phyloP scores from a whole-genome alignment of 2,113 vertebrate species.

The Sorex araneus region DNA sequence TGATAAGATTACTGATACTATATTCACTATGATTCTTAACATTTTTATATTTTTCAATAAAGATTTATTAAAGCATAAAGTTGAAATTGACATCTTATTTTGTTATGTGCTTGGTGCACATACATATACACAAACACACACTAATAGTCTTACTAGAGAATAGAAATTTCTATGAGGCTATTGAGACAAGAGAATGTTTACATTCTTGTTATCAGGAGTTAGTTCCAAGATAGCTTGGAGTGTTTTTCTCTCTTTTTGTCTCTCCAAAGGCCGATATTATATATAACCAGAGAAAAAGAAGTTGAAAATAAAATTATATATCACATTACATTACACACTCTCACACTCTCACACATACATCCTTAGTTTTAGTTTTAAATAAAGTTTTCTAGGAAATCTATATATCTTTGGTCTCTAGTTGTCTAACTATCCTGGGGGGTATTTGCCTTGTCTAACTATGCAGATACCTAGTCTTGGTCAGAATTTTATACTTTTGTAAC shows the following conservation, averaged over 20 bases:
- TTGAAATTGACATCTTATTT: neutral
- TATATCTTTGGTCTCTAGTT: neutral
- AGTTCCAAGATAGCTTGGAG: neutral
- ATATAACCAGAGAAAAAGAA: neutral
- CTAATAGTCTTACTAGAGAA: neutral
- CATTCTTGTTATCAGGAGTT: conserved; percentile 8
- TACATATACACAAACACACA: neutral
- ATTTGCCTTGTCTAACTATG: neutral
- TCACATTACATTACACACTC: neutral
- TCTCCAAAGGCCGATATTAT: conserved; percentile 22
- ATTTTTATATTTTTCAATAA: conserved; percentile 1
- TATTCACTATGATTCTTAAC: neutral
- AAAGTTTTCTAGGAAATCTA: conserved; percentile 5
- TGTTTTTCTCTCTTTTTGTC: neutral
- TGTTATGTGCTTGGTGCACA: neutral
- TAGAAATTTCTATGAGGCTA: conserved; percentile 14
- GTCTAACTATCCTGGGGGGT: neutral
- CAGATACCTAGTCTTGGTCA: neutral
- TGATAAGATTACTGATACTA: neutral
- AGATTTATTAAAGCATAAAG: conserved; percentile 13
- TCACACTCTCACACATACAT: conserved; percentile 17
- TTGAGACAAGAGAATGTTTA: neutral
- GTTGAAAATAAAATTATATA: neutral
- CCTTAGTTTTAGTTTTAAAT: conserved; percentile 3
- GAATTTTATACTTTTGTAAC: neutral